Conservation (phyloP, 2,113 vertebrate species). For the Sardina pilchardus region DNA sequence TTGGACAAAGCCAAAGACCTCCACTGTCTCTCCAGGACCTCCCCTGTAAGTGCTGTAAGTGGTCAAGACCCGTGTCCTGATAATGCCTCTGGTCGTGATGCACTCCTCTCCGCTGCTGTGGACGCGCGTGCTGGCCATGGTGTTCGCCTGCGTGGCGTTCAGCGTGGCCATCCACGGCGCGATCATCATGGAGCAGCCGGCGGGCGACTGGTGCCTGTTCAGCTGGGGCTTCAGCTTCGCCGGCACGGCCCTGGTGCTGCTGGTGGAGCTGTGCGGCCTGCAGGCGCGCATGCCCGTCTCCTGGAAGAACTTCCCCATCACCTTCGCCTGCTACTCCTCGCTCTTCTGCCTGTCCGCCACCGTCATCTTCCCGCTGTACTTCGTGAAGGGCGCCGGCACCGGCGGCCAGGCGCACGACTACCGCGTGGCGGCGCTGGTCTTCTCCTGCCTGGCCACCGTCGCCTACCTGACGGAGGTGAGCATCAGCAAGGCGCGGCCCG, state of each 20-base stretch:
- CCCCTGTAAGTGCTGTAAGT: conserved; percentile 6
- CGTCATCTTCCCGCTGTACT: conserved; percentile 83
- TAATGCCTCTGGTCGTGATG: conserved; percentile 71
- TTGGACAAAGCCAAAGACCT: not conserved
- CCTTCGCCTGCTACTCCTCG: conserved; percentile 83
- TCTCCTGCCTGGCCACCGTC: conserved; percentile 82
- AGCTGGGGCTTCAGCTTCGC: conserved; percentile 88
- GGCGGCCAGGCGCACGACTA: conserved; percentile 48
- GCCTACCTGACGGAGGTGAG: conserved; percentile 81
- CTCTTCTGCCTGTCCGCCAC: conserved; percentile 85
- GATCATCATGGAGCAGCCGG: not conserved
- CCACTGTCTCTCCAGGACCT: not conserved
- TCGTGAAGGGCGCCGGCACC: conserved; percentile 57
- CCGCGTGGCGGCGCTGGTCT: conserved; percentile 75
- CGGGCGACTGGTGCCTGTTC: conserved; percentile 84
- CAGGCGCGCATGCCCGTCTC: conserved; percentile 80
- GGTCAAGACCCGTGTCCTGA: conserved; percentile 45
- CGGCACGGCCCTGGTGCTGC: conserved; percentile 76
- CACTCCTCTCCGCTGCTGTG: conserved; percentile 78
- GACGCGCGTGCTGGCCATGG: conserved; percentile 75
- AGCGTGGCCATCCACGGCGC: conserved; percentile 76
- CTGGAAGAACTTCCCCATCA: conserved; percentile 91
- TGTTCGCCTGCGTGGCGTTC: conserved; percentile 84
- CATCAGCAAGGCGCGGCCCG: conserved; percentile 80
- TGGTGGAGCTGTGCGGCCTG: conserved; percentile 79